A percentile compares a stretch with the other conserved stretches of the same genome.
Evolutionary conservation across 2,888 invertebrate species (phyloP).

Genomic region (Eupithecia exiguata): DNA sequence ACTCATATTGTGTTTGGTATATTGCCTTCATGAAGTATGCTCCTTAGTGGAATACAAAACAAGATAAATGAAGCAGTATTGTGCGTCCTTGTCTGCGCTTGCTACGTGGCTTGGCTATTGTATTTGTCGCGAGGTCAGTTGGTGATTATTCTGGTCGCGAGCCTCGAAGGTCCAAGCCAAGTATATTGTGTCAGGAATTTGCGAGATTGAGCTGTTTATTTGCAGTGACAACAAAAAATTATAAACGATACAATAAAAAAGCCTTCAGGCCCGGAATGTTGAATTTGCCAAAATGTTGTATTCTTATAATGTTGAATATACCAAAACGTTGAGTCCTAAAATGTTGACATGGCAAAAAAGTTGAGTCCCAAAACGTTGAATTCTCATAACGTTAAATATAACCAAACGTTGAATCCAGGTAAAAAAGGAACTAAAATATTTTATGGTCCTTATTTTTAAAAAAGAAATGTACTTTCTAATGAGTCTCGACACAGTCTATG

Average conservation of each 20-base stretch:
- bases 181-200: not conserved
- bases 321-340: no score
- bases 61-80: not conserved
- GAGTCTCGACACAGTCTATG: not conserved
- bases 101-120: not conserved
- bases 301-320: no score
- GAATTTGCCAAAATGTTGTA: no score
- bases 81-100: not conserved
- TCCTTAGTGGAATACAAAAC: constrained; percentile 4
- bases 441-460: not conserved
- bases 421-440: not conserved
- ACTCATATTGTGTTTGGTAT: constrained; percentile 12
- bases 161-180: not conserved
- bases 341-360: no score
- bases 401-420: no score
- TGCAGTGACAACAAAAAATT: not conserved
- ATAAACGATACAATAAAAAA: not conserved
- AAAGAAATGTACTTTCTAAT: not conserved
- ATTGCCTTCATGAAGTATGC: constrained; percentile 11
- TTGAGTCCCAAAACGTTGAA: no score
- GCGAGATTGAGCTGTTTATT: not conserved
- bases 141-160: not conserved
- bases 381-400: no score
- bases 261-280: no score
- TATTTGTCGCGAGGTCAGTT: not conserved